phyloP scores from a whole-genome alignment of 2,888 invertebrate genomes.

The Panopea generosa region DNA sequence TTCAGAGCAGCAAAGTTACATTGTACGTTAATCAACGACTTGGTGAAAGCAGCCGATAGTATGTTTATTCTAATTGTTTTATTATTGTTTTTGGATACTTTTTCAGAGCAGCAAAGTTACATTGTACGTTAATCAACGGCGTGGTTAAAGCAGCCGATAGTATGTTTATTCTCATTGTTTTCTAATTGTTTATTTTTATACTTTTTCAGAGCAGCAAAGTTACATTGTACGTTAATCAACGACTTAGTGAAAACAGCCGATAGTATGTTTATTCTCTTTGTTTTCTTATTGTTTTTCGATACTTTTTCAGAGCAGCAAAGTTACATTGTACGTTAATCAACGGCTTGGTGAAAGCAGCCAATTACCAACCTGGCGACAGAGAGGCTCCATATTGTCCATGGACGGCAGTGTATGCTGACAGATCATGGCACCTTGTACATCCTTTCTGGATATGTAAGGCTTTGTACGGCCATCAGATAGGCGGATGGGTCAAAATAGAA shows the following conservation, averaged over 20 bases:
- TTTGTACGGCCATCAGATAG: slow-evolving; percentile 52
- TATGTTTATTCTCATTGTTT: too few relatives aligned
- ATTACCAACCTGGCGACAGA: slow-evolving; percentile 56
- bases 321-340: slow-evolving; percentile 47
- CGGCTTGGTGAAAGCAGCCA: slow-evolving; percentile 51
- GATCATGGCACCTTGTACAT: slow-evolving; percentile 59
- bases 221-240: slow-evolving; percentile 46
- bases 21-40: too few relatives aligned
- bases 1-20: too few relatives aligned
- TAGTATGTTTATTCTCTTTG: too few relatives aligned
- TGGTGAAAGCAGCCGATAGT: too few relatives aligned
- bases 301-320: slow-evolving; percentile 40
- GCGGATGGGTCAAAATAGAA: slow-evolving; percentile 64
- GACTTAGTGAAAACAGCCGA: slow-evolving; percentile 51
- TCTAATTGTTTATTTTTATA: too few relatives aligned
- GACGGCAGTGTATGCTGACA: slow-evolving; percentile 52
- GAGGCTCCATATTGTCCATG: slow-evolving; percentile 26
- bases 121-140: slow-evolving; percentile 51
- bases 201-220: slow-evolving; percentile 39
- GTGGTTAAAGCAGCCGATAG: slow-evolving; percentile 44
- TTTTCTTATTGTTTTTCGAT: too few relatives aligned
- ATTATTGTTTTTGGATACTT: too few relatives aligned
- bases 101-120: slow-evolving; percentile 48
- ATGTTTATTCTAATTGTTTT: too few relatives aligned
- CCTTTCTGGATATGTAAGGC: slow-evolving; percentile 61